Evolutionary conservation across 2,113 vertebrate species (phyloP).

Genomic region (Phrynosoma platyrhinos): DNA sequence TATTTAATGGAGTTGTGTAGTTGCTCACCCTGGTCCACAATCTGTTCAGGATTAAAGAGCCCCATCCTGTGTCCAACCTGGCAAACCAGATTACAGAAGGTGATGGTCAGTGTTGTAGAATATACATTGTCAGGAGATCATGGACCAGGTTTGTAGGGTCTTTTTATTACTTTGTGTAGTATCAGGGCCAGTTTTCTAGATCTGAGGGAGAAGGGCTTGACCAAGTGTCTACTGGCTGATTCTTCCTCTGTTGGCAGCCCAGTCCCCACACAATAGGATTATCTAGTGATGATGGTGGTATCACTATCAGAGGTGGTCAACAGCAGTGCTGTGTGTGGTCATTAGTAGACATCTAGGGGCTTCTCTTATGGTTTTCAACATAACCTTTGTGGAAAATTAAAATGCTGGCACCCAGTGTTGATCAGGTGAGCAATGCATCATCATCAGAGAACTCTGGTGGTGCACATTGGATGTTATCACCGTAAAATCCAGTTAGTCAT

Average conservation of each 20-base stretch:
- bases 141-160: neutral
- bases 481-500: too few species aligned
- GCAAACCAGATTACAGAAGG: neutral
- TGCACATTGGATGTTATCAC: too few species aligned
- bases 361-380: neutral
- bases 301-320: too few species aligned
- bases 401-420: neutral
- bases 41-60: too few species aligned
- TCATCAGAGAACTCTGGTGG: too few species aligned
- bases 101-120: too few species aligned
- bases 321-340: neutral
- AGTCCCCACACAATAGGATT: neutral
- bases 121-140: neutral
- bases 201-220: neutral
- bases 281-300: neutral
- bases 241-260: neutral
- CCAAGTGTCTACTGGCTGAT: neutral
- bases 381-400: neutral
- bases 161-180: neutral
- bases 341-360: too few species aligned
- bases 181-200: neutral
- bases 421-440: too few species aligned
- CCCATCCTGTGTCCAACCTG: too few species aligned
- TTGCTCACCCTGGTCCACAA: too few species aligned
- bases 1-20: too few species aligned